Conservation (phyloP, 1,140 invertebrate genomes). For the Macrobrachium rosenbergii region DNA sequence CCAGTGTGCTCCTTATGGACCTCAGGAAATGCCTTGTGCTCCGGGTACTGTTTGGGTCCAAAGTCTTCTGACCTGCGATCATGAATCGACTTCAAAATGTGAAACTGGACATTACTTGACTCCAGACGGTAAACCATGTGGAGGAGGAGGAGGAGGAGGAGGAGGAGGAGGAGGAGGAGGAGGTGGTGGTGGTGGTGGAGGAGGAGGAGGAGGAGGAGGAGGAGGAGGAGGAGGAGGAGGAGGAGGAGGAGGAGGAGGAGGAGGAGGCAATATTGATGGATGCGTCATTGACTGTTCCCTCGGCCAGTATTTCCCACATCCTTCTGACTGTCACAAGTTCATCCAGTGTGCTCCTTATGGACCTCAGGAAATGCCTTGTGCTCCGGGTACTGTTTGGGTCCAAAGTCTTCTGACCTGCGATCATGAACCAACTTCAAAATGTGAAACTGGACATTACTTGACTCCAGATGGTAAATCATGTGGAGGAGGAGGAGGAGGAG, state of each 20-base stretch:
- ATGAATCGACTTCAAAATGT: no score
- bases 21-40: no score
- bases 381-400: no score
- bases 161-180: not conserved
- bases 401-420: no score
- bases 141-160: not conserved
- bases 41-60: no score
- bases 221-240: not conserved
- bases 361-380: no score
- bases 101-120: no score
- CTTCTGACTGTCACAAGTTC: constrained; percentile 50
- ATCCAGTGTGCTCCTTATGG: constrained; percentile 57
- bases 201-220: not conserved
- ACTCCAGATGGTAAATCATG: constrained; percentile 19
- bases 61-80: no score
- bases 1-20: no score
- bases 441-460: constrained; percentile 5
- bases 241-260: constrained; percentile 10
- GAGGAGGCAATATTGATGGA: constrained; percentile 39
- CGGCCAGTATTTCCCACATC: constrained; percentile 29
- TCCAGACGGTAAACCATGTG: no score
- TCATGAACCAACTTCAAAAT: no score
- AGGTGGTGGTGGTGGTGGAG: not conserved
- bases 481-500: constrained; percentile 21
- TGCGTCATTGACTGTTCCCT: constrained; percentile 41